phyloP scores from a whole-genome alignment of 2,888 invertebrate genomes.

The Hydrotaea cyrtoneurina region DNA sequence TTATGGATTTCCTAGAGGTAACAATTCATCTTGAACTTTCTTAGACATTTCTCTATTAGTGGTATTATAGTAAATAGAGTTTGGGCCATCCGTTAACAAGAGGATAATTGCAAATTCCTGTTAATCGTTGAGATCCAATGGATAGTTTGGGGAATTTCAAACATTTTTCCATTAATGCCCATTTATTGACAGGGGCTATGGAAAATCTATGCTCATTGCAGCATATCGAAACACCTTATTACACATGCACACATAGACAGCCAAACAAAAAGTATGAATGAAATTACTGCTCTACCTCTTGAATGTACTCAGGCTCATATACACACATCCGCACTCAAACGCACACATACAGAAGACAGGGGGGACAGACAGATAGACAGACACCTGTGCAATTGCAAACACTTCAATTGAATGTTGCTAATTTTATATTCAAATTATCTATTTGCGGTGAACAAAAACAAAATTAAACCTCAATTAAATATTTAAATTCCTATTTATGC shows the following conservation, averaged over 20 bases:
- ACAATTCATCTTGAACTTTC: too few relatives aligned
- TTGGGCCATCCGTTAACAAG: too few relatives aligned
- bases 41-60: too few relatives aligned
- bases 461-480: constrained; percentile 15
- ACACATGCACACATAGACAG: not conserved
- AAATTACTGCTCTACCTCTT: constrained; percentile 5
- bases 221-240: constrained; percentile 3
- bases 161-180: not conserved
- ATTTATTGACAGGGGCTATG: not conserved
- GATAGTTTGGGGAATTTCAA: not conserved
- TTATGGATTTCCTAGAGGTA: too few relatives aligned
- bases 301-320: not conserved
- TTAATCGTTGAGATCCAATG: too few relatives aligned
- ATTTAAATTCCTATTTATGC: not conserved
- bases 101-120: too few relatives aligned
- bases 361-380: constrained; percentile 10
- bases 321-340: too few relatives aligned
- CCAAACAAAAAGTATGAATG: constrained; percentile 9
- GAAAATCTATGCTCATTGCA: not conserved
- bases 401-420: constrained; percentile 5
- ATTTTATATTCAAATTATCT: constrained; percentile 1
- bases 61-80: too few relatives aligned
- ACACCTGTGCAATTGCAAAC: constrained; percentile 24
- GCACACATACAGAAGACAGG: not conserved
- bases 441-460: not conserved